Conservation (phyloP, 2,888 invertebrate genomes). For the Epiperipatus broadwayi region DNA sequence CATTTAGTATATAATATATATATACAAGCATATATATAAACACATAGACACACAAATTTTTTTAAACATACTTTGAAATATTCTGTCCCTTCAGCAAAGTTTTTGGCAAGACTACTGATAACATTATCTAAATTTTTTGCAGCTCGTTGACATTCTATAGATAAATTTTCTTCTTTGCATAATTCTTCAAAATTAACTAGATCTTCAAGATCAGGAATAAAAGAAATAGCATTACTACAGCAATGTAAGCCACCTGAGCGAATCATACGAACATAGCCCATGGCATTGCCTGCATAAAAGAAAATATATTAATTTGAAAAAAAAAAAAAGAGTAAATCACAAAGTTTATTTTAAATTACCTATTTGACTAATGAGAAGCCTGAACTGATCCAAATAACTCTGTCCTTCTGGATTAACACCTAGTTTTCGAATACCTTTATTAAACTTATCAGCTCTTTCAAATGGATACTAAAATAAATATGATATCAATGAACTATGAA, state of each 20-base stretch:
- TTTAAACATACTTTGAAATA: conserved; percentile 43
- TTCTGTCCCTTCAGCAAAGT: conserved; percentile 70
- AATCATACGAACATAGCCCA: conserved; percentile 85
- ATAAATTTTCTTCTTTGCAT: conserved; percentile 40
- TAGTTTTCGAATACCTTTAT: conserved; percentile 66
- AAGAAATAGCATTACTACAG: conserved; percentile 71
- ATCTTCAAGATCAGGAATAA: conserved; percentile 57
- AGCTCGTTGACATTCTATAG: conserved; percentile 40
- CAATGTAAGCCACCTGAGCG: conserved; percentile 81
- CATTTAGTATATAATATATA: no score
- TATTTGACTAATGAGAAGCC: conserved; percentile 76
- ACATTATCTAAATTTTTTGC: conserved; percentile 55
- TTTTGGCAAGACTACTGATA: conserved; percentile 53
- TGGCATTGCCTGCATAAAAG: conserved; percentile 54
- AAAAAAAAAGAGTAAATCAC: conserved; percentile 9
- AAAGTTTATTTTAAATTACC: conserved; percentile 34
- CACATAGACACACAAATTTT: no score
- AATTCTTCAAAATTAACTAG: conserved; percentile 43
- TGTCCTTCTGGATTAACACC: conserved; percentile 59
- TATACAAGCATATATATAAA: no score
- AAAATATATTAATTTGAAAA: not conserved
- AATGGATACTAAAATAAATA: conserved; percentile 41
- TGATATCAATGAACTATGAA: not conserved
- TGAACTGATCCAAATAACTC: conserved; percentile 78
- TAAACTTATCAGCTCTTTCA: conserved; percentile 80